These are phyloP conservation scores for Brachyhypopomus occidentalis DNA, from an alignment of 2,113 vertebrate genomes.

Conservation along the genomic window DNA sequence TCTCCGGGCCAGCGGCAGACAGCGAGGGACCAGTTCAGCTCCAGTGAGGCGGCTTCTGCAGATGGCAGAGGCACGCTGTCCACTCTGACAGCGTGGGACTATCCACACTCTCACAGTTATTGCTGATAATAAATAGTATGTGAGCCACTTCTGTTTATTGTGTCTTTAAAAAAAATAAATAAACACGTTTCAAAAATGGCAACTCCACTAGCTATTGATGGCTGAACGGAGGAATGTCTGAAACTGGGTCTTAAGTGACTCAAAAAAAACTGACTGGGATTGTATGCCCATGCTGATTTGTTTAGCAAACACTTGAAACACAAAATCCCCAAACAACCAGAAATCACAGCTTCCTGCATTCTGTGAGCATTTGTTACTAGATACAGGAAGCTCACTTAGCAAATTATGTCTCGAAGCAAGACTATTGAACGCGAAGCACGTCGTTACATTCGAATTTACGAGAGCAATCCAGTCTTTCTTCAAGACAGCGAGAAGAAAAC, in stretches of 20 bases:
- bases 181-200: neutral
- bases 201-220: neutral
- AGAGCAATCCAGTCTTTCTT: conserved; percentile 11
- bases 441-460: conserved; percentile 30
- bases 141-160: neutral
- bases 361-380: conserved; percentile 2
- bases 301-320: neutral
- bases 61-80: conserved; percentile 10
- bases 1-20: conserved; percentile 46
- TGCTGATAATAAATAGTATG: neutral
- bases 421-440: conserved; percentile 7
- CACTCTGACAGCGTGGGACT: neutral
- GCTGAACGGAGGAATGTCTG: neutral
- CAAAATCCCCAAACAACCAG: neutral
- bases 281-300: neutral
- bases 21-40: conserved; percentile 27
- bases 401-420: conserved; percentile 30
- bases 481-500: neutral
- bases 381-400: conserved; percentile 21
- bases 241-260: neutral
- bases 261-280: neutral
- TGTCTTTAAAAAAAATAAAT: neutral
- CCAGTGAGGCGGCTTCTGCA: conserved; percentile 20
- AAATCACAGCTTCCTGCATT: neutral
- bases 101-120: neutral